Evolutionary conservation across 2,888 invertebrate genomes (phyloP), one percentile per base, ranked within the genome.

Genomic region (Deilephila porcellus): DNA sequence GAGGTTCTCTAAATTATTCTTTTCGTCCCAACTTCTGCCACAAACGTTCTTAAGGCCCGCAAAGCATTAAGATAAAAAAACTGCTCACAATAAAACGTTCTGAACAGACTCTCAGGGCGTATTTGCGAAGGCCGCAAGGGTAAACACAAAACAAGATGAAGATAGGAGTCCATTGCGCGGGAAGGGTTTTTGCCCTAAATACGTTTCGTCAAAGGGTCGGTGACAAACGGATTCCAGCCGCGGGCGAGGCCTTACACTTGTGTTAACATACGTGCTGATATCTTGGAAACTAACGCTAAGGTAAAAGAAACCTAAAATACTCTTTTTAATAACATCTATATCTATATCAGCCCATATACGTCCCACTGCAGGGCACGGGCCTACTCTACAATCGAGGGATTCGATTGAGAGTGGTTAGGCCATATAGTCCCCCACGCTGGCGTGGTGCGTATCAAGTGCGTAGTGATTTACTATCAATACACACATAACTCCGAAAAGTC

Each of bases 211-310:
- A 89, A 89, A 90, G 89, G 90, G 82, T 82, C 86, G 82, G 86
- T 87, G 90, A 90, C 90, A 89, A 88, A 90, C 90, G 89, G 87
- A 91, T 91, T 88, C 91, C 87, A 78, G 86, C 91, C 89, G 74
- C 78, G 80, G 89, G 90, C 88, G 82, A 79, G 81, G 81, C 83
- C 79, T 77, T 76, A 77, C 75, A 76, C 76, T 64, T 60, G 1
- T 34, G 63, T 37, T 60, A 75, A 83, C 74, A 84, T 77, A 88
- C 83, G 83, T 81, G 70, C 52, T 3, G 32, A 3, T 60, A 72
- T 70, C 74, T 29, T 60, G 19, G 14, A 29, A 0, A 4, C 19
- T 60, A 60, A 71, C 60, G 71, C 34, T 67, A 25, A 20, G 4
- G 25, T 0, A 25, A 11, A 20, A 20, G 11, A 20, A 60, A 60